Base-by-base conservation (phyloP, 2,888 invertebrate species). In the Calliopum simillimum region DNA sequence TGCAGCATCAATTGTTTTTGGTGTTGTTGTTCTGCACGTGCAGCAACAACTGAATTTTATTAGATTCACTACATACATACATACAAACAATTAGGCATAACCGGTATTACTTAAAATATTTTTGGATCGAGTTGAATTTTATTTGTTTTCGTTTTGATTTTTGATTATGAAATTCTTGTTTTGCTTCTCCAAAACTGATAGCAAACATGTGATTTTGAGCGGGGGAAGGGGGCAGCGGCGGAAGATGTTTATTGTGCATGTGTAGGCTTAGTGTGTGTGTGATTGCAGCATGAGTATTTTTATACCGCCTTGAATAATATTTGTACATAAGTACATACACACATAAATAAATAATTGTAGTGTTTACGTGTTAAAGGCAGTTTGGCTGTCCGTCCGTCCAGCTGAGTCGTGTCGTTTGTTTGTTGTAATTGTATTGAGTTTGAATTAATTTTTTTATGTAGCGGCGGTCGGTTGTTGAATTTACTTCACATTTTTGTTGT, bases 71-170 rank as follows among this genome's bases (percentile, higher is more conserved):
- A n/a, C n/a, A n/a, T n/a, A n/a, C n/a, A n/a, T n/a, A n/a, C n/a
- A n/a, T n/a, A n/a, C n/a, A n/a, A n/a, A n/a, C n/a, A n/a, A n/a
- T n/a, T n/a, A n/a, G n/a, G n/a, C 25, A 25, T 14, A 66, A 56
- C 66, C 58, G 66, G 66, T 67, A 58, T 47, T 19, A 58, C 47
- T 67, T 58, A 25, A 58, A 66, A 66, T 66, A 47, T 66, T 66
- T 66, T 56, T 12, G n/a, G 19, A 33, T 66, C n/a, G n/a, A n/a
- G n/a, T n/a, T n/a, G 47, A 33, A 19, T 33, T 63, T 49, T 33
- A 6, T 14, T 58, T n/a, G n/a, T 33, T 63, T n/a, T 47, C n/a
- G n/a, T 12, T 33, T 33, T 51, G 49, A 2, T 6, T 41, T 62
- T 47, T 61, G 13, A 14, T 21, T 61, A 14, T 25, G 12, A 13